Conservation (phyloP, 1,140 invertebrate genomes). For the Holotrichia oblita region DNA sequence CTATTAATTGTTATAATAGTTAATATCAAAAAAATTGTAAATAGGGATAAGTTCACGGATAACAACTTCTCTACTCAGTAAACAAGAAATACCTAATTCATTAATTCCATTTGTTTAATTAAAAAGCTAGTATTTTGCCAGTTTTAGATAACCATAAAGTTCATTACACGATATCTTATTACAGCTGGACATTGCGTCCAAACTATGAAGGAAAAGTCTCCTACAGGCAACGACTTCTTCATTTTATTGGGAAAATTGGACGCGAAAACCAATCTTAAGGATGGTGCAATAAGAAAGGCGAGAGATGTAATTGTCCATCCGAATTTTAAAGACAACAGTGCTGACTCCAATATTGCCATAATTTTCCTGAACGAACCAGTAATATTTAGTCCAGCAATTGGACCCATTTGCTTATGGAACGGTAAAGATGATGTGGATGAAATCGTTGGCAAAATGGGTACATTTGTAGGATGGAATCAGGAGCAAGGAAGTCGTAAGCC, state of each 20-base stretch:
- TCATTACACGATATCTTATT: not conserved
- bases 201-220: slow-evolving; percentile 51
- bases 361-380: slow-evolving; percentile 49
- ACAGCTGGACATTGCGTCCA: slow-evolving; percentile 14
- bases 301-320: slow-evolving; percentile 50
- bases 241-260: slow-evolving; percentile 60
- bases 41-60: too few species aligned
- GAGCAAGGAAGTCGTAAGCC: slow-evolving; percentile 61
- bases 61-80: too few species aligned
- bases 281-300: slow-evolving; percentile 55
- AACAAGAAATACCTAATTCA: too few species aligned
- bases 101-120: too few species aligned
- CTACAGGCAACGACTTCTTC: slow-evolving; percentile 45
- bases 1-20: too few species aligned
- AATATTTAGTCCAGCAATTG: slow-evolving; percentile 55
- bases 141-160: too few species aligned
- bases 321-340: slow-evolving; percentile 55
- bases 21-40: too few species aligned
- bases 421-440: slow-evolving; percentile 56
- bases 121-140: too few species aligned
- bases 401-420: slow-evolving; percentile 68
- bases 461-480: slow-evolving; percentile 65
- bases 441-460: slow-evolving; percentile 57
- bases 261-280: slow-evolving; percentile 52
- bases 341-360: slow-evolving; percentile 53